Conservation (phyloP, 2,888 invertebrate species). For the Drosophila nr. medialis region DNA sequence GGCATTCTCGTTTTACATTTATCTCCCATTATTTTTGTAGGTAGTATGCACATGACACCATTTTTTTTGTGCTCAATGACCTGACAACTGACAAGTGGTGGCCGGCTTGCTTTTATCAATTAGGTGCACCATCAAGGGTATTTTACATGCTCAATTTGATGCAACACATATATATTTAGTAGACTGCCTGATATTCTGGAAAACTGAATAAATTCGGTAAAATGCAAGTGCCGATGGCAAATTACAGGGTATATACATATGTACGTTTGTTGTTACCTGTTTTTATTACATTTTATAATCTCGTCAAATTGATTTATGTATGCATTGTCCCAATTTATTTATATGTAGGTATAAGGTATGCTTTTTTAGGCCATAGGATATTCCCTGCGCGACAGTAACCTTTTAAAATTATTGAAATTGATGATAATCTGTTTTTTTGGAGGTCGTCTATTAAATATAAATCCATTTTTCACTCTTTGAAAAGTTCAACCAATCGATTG, state of each 20-base stretch:
- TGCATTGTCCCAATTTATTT: slow-evolving; percentile 55
- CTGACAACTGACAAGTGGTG: slow-evolving; percentile 53
- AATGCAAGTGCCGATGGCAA: not conserved
- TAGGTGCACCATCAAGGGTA: slow-evolving; percentile 42
- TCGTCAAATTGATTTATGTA: slow-evolving; percentile 58
- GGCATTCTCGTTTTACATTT: slow-evolving; percentile 15
- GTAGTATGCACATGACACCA: slow-evolving; percentile 48
- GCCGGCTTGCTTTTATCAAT: slow-evolving; percentile 45
- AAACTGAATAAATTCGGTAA: not conserved
- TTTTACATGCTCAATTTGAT: not conserved
- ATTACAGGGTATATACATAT: slow-evolving; percentile 8
- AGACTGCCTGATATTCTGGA: not conserved
- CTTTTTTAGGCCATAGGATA: not conserved
- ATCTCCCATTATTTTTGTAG: slow-evolving; percentile 38
- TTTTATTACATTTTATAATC: slow-evolving; percentile 29
- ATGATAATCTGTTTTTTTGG: not conserved
- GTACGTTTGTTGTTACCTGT: not conserved
- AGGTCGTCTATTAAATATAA: not conserved
- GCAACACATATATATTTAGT: not conserved
- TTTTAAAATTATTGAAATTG: slow-evolving; percentile 5
- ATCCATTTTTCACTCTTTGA: slow-evolving; percentile 24
- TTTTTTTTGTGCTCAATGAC: slow-evolving; percentile 47
- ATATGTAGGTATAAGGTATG: slow-evolving; percentile 16
- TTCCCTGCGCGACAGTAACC: not conserved
- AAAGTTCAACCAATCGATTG: slow-evolving; percentile 42